Base-by-base conservation (phyloP, 1,140 invertebrate genomes). In the Drosophila azteca region DNA sequence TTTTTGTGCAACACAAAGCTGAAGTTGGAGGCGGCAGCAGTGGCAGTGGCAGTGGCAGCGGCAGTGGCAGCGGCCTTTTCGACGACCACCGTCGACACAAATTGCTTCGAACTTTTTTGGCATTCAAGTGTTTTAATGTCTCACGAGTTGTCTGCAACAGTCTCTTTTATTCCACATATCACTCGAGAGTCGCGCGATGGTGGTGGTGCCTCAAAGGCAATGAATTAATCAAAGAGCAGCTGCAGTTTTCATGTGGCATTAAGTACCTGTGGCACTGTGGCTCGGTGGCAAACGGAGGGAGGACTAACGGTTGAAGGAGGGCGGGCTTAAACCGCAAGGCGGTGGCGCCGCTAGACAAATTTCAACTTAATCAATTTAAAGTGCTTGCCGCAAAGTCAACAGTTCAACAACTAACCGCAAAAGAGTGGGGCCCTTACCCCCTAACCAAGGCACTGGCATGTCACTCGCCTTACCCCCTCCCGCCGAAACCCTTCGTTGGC, bases 281-380 rank as follows among this genome's bases (percentile, higher is more conserved):
- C 35, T 59, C 35, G 4, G 35, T 0, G 11, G 7, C 6, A 29
- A 26, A 48, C 26, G n/a, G 58, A 3, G 9, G 35, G 9, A 1
- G 13, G 31, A 51, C 39, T 44, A 48, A 29, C 22, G 44, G 52
- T 13, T 39, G 35, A 13, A 51, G 48, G 41, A 41, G 46, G 59
- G 49, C 26, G 15, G 22, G 31, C 6, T 41, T 26, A 72, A 74
- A 77, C 74, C 74, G 51, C 71, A 70, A 60, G 50, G 70, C 71
- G 60, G 61, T 69, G 63, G 60, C 66, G 72, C 59, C 72, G 65
- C 83, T 87, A 78, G 82, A 87, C 82, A 88, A 85, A 85, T 87
- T 39, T 88, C 75, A 85, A 87, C 82, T 85, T 85, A 85, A 85
- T 85, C 83, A 85, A 85, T 88, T 85, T 85, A 85, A 85, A 85